A percentile compares a stretch with the other conserved stretches of the same genome.
Conservation (phyloP, 2,113 vertebrate genomes). For the Anolis sagrei region DNA sequence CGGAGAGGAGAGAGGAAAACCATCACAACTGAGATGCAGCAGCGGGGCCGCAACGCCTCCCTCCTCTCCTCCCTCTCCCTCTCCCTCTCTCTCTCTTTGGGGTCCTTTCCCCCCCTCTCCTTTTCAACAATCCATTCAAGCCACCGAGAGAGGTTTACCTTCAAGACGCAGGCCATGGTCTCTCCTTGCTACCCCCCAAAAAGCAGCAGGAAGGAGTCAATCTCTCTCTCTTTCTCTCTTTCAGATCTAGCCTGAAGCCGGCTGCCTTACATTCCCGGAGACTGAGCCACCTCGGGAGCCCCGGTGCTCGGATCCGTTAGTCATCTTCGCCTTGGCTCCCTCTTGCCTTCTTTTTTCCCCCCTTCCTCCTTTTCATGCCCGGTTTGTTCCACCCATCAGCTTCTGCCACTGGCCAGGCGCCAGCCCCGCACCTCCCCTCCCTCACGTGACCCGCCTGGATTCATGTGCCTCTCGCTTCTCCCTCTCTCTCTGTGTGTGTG, state of each 20-base stretch:
- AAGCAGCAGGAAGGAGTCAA: too few relatives aligned
- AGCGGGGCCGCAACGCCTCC: conserved; percentile 49
- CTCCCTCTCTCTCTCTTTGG: too few relatives aligned
- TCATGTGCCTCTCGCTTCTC: conserved; percentile 53
- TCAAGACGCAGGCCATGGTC: conserved; percentile 84
- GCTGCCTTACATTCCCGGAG: too few relatives aligned
- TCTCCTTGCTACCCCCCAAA: conserved; percentile 46
- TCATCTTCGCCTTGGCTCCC: too few relatives aligned
- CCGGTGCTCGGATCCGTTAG: too few relatives aligned
- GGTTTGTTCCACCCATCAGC: conserved; percentile 70
- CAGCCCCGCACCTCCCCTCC: conserved; percentile 66
- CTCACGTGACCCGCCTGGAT: conserved; percentile 70
- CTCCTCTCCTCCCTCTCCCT: neutral
- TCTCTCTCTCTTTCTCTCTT: too few relatives aligned
- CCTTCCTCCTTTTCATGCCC: conserved; percentile 54
- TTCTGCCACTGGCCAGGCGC: conserved; percentile 71
- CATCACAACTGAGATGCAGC: conserved; percentile 66
- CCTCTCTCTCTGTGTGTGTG: neutral
- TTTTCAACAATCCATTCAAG: conserved; percentile 68
- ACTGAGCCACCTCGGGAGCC: too few relatives aligned
- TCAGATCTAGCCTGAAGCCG: too few relatives aligned
- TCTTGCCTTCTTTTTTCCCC: too few relatives aligned
- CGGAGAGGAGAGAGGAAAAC: conserved; percentile 53
- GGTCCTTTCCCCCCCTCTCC: too few relatives aligned
- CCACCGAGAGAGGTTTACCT: conserved; percentile 79